phyloP scores from a whole-genome alignment of 2,113 vertebrate species.

The Chaetops frenatus region DNA sequence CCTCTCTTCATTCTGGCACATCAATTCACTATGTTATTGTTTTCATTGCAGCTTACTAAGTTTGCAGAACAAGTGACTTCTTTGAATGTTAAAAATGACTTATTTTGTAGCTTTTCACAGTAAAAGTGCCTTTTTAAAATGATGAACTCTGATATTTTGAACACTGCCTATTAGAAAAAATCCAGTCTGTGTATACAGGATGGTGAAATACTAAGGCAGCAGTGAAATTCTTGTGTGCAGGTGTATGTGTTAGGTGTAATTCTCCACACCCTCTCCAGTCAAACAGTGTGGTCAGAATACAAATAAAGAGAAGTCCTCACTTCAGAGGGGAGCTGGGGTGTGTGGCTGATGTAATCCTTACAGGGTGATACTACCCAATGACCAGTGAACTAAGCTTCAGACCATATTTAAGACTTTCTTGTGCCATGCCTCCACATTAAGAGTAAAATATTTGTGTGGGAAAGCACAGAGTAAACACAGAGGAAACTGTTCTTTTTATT shows the following conservation, averaged over 20 bases:
- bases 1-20: not conserved
- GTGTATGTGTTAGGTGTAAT: not conserved
- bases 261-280: not conserved
- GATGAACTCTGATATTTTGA: not conserved
- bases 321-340: not conserved
- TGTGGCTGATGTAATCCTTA: not conserved
- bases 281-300: constrained; percentile 27
- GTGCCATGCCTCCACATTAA: not conserved
- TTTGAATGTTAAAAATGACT: not conserved
- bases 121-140: not conserved
- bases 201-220: not conserved
- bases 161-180: not conserved
- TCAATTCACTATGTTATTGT: not conserved
- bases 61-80: constrained; percentile 14
- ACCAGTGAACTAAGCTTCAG: not conserved
- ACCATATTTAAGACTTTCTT: not conserved
- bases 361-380: not conserved
- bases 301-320: not conserved
- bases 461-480: not conserved
- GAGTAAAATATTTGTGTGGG: not conserved
- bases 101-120: not conserved
- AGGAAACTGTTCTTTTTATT: not conserved
- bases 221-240: not conserved
- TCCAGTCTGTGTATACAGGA: not conserved
- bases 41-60: constrained; percentile 18